Base-by-base conservation (phyloP, 2,113 vertebrate genomes). In the Chaetodon trifascialis region DNA sequence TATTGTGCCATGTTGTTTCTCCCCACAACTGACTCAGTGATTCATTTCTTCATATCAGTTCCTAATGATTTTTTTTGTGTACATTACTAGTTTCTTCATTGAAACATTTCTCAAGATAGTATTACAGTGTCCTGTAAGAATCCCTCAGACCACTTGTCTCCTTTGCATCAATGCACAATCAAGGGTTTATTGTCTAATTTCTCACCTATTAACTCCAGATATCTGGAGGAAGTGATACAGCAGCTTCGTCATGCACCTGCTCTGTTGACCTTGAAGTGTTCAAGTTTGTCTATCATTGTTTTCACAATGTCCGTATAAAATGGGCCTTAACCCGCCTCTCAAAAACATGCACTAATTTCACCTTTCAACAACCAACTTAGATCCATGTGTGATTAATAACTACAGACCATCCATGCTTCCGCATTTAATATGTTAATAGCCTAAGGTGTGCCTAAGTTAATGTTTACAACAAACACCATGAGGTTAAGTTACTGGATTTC, bases 181-280 rank as follows among this genome's bases (percentile, higher is more conserved):
- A 34, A 67, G 44, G 30, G 5, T 42, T 44, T 46, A 7, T 15
- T 2, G 5, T 52, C 1, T 44, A 65, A 55, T 76, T 8, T 30
- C 16, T 44, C 3, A 75, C 60, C 21, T 52, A 40, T 74, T 74
- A 64, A 73, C 58, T 62, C 16, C 11, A 14, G 10, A 73, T 34
- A 59, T 72, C 11, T 60, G 71, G 25, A 58, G 21, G 36, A 51
- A 52, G 9, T n/a, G 17, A 47, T 12, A 73, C 21, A 42, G 68
- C 14, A 58, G 30, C 30, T 30, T 30, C 30, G 30, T 30, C 30
- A 30, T 30, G 40, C 12, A 70, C 34, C 34, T 14, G 38, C 38
- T 40, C n/a, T 42, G 30, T 54, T 16, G 14, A 68, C 11, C 30
- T 55, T 14, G n/a, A n/a, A 11, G 30, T 30, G 30, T 30, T 30